Conservation (phyloP, 2,113 vertebrate genomes). For the Piaya cayana region DNA sequence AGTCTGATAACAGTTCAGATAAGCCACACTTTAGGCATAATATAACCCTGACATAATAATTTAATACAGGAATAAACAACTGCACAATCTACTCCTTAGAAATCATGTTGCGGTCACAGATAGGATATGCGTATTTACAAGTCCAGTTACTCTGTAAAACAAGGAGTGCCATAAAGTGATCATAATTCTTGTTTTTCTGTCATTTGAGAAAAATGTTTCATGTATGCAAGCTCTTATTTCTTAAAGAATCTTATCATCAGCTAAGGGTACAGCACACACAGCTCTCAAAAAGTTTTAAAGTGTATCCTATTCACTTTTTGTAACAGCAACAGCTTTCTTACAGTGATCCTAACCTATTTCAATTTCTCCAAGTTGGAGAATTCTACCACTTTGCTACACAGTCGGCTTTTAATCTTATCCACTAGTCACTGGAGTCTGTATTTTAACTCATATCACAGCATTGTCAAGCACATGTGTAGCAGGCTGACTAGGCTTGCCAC, state of each 20-base stretch:
- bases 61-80: not conserved
- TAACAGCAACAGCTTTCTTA: not conserved
- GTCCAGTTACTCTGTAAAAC: not conserved
- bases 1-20: not conserved
- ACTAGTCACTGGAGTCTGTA: not conserved
- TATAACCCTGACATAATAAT: not conserved
- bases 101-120: not conserved
- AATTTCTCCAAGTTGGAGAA: not conserved
- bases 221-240: not conserved
- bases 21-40: not conserved
- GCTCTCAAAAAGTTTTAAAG: not conserved
- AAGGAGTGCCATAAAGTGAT: not conserved
- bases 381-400: not conserved
- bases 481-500: too few species aligned
- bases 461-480: not conserved
- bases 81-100: not conserved
- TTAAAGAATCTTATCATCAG: not conserved
- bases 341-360: not conserved
- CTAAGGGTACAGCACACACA: not conserved
- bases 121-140: not conserved
- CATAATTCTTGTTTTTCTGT: not conserved
- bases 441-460: not conserved
- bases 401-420: not conserved
- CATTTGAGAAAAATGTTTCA: not conserved
- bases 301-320: not conserved